Evolutionary conservation across 35 echinoderm and acorn worm species (phyloP), one percentile per base, ranked within the genome.

Genomic region (Heliocidaris erythrogramma): DNA sequence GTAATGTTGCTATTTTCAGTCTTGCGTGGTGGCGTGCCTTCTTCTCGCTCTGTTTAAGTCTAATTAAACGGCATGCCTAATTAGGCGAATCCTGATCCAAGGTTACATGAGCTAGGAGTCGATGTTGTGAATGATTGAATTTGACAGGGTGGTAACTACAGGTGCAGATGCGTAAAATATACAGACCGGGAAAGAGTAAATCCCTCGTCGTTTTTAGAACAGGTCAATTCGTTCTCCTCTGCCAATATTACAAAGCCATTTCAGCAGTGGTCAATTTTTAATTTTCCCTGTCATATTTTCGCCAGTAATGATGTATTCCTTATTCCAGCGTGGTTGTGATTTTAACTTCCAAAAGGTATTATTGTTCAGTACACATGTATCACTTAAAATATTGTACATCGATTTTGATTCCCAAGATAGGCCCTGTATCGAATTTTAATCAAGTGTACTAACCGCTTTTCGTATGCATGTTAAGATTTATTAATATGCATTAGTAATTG

Each of bases 1-100:
- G 52, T 56, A 56, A 56, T 56, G 52, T 56, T 56, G 52, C 52
- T 56, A 12, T 56, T 56, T 56, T 56, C 52, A 56, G 13, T 2
- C 52, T 14, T 56, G 11, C 14, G 11, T 56, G 11, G 52, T 56
- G 52, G 52, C 52, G 52, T 56, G 65, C 27, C 21, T n/a, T 27
- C 65, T 78, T 78, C 65, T 78, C 65, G 65, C 65, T 78, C 65
- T 78, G 27, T 78, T 78, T 78, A n/a, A 78, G 65, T 78, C 65
- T 78, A 78, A 78, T 78, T 78, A 78, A 78, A 78, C 21, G 65
- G 65, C 21, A 1, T 78, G 65, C 14, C 8, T 78, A 78, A 78
- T 78, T 18, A 78, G 65, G 65, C 21, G 5, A 78, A n/a, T 18
- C 65, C 7, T 2, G 27, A 78, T 78, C 27, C 65, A 78, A 78